A percentile compares a stretch with the other conserved stretches of the same genome.
These are phyloP conservation scores for Silurus aristotelis DNA, from an alignment of 2,797 vertebrate species.

Conservation along the genomic window DNA sequence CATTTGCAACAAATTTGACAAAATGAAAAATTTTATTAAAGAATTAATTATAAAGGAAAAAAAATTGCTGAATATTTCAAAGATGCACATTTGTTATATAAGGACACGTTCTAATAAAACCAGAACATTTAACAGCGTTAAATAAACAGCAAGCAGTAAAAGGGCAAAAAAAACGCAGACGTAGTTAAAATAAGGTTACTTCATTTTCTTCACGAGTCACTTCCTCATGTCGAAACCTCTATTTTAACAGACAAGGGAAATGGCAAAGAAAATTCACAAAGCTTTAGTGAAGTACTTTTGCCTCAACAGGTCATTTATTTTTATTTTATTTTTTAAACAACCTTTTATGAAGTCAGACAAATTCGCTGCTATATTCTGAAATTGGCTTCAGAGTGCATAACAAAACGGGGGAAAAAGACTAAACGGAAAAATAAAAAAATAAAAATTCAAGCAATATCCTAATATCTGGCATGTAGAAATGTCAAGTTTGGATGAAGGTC, in stretches of 20 bases:
- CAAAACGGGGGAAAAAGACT: neutral
- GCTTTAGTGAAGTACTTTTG: neutral
- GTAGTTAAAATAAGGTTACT: neutral
- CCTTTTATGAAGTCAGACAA: slow-evolving; percentile 11
- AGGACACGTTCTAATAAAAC: neutral
- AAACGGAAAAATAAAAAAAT: neutral
- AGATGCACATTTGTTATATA: neutral
- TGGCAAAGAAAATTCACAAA: neutral
- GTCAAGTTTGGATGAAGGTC: neutral
- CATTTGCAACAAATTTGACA: neutral
- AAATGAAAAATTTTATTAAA: no score
- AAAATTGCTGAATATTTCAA: neutral
- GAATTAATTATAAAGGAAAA: no score
- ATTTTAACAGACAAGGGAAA: neutral
- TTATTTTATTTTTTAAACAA: neutral
- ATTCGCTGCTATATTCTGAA: neutral
- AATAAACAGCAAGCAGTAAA: neutral
- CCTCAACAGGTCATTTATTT: slow-evolving; percentile 1
- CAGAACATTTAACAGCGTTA: neutral
- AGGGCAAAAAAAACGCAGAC: neutral
- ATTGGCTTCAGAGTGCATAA: neutral
- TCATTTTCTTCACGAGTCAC: slow-evolving; percentile 1
- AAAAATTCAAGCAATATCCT: neutral
- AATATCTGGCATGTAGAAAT: neutral
- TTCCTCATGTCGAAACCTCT: slow-evolving; percentile 19